Evolutionary conservation across 2,113 vertebrate genomes (phyloP), one percentile per base, ranked within the genome.

Genomic region (Peromyscus maniculatus): DNA sequence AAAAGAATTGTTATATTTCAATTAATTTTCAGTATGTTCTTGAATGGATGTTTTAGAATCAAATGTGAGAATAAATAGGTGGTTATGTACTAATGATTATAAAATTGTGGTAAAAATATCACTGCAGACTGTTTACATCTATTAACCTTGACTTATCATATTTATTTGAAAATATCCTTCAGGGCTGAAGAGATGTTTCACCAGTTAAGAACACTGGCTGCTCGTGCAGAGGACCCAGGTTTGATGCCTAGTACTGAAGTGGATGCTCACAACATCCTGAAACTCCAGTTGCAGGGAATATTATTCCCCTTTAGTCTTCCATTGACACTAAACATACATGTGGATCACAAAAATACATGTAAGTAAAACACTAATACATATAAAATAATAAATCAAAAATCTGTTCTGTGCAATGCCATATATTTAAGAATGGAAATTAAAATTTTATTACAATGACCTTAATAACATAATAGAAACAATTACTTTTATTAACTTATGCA

Each of bases 121-220:
- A n/a, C 59, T 21, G 2, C 83, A 22, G 71, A 43, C 12, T 89
- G 74, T 86, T 89, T 95, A 57, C 21, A 89, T 77, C 89, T 96
- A 57, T n/a, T 83, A 74, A 17, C 6, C 66, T 90, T 72, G 67
- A 26, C 15, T 86, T 90, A 11, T 28, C 6, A 67, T 91, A 78
- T 39, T 95, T 83, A 13, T 33, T 87, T 89, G 62, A 12, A 93
- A 87, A 69, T 86, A 13, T 26, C 33, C 12, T 49, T 28, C 46
- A 78, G 2, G 6, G 26, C 7, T 39, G 80, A 39, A 43, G 57
- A 43, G 6, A 26, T 84, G 22, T 13, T 3, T 84, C 15, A 86
- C 0, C 39, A 66, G 0, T 24, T 66, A 66, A 10, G 26, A 46
- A 7, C 26, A 66, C 24, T 26, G 12, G 3, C 24, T 64, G 15